phyloP scores from a whole-genome alignment of 2,113 vertebrate species.

The Chaenocephalus aceratus region DNA sequence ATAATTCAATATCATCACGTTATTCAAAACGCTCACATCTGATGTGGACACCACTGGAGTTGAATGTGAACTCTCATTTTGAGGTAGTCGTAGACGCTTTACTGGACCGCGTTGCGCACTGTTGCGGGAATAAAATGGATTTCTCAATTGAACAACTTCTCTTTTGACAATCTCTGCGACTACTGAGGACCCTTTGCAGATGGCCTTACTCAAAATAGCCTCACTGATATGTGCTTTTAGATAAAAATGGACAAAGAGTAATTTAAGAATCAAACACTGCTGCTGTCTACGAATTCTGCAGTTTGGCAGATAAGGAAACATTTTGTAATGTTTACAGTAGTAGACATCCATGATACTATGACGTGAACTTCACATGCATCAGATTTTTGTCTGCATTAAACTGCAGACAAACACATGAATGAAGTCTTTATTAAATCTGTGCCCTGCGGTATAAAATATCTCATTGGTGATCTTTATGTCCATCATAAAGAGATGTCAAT shows the following conservation, averaged over 20 bases:
- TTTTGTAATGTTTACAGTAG: neutral
- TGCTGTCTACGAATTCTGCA: neutral
- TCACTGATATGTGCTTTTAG: neutral
- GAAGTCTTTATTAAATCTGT: neutral
- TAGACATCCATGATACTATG: neutral
- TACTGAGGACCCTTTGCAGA: neutral
- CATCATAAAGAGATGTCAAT: neutral
- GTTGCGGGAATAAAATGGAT: neutral
- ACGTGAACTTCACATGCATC: neutral
- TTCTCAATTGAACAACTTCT: neutral
- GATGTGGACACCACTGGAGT: neutral
- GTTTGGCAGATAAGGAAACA: neutral
- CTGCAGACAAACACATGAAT: neutral
- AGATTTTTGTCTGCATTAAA: neutral
- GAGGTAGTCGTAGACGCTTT: neutral
- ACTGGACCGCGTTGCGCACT: neutral
- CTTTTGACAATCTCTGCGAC: too few relatives aligned
- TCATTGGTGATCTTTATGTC: neutral
- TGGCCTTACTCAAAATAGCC: neutral
- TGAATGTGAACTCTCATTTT: neutral
- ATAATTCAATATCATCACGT: too few relatives aligned
- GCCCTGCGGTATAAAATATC: neutral
- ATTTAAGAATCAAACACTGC: neutral
- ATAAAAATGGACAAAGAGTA: neutral
- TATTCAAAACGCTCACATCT: neutral